These are phyloP conservation scores for Malurus melanocephalus DNA, from an alignment of 2,113 vertebrate species.

Conservation along the genomic window DNA sequence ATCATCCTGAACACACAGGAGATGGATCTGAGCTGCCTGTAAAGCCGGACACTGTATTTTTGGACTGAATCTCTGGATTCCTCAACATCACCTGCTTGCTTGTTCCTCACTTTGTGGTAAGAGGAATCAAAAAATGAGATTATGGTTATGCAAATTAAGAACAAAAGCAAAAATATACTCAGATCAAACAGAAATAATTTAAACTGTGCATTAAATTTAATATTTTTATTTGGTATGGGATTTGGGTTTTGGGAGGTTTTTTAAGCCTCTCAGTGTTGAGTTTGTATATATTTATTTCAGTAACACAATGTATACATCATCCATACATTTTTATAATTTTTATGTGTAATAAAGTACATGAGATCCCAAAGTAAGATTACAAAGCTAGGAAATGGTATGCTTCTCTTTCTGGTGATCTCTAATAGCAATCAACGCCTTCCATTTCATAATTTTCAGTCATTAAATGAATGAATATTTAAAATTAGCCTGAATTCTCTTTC, in stretches of 20 bases:
- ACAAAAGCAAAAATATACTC: not conserved
- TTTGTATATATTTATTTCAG: not conserved
- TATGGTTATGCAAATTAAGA: not conserved
- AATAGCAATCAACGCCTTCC: not conserved
- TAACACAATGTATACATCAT: not conserved
- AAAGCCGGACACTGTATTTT: not conserved
- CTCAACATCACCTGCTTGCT: rapidly evolving
- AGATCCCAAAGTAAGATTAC: not conserved
- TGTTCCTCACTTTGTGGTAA: not conserved
- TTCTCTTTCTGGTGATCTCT: not conserved
- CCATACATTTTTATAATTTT: not conserved
- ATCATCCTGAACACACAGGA: not conserved
- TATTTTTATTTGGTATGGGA: not conserved
- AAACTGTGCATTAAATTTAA: not conserved
- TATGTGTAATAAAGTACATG: not conserved
- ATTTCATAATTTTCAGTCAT: not conserved
- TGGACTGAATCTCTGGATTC: not conserved
- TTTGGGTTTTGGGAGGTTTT: rapidly evolving
- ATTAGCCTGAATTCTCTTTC: not conserved
- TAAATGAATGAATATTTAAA: not conserved
- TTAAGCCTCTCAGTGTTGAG: not conserved
- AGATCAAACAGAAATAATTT: not conserved
- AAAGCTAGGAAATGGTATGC: not conserved
- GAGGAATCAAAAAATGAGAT: not conserved
- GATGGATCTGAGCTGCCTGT: not conserved